Evolutionary conservation across 2,888 invertebrate species (phyloP).

Genomic region (Limnephilus auricula): DNA sequence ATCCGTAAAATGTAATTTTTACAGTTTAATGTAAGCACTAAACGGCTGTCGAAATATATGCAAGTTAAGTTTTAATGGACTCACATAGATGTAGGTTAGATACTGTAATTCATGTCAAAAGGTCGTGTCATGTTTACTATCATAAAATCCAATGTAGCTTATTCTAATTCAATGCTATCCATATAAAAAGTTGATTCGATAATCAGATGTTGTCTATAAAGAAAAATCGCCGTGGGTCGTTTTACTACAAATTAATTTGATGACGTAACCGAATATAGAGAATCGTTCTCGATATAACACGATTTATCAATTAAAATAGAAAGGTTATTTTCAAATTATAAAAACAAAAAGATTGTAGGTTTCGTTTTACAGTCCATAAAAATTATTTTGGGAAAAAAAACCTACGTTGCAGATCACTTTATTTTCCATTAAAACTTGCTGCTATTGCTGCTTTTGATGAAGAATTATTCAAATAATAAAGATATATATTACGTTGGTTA

Average conservation of each 20-base stretch:
- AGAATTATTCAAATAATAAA: neutral
- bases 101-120: neutral
- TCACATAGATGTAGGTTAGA: neutral
- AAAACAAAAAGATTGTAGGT: constrained; percentile 47
- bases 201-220: neutral
- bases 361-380: constrained; percentile 45
- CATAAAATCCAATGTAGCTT: neutral
- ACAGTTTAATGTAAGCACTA: neutral
- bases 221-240: constrained; percentile 14
- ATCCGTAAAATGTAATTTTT: neutral
- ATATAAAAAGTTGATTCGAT: neutral
- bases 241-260: constrained; percentile 31
- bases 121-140: neutral
- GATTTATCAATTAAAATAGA: constrained; percentile 51
- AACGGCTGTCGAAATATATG: neutral
- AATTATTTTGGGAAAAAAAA: constrained; percentile 17
- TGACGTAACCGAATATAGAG: constrained; percentile 27
- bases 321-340: constrained; percentile 46
- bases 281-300: constrained; percentile 23
- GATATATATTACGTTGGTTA: no score
- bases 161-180: neutral
- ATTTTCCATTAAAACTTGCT: neutral
- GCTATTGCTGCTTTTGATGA: neutral
- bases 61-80: no score
- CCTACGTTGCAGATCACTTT: neutral